These are phyloP conservation scores for Micropoecilia bifurca DNA, from an alignment of 2,797 vertebrate genomes.

Conservation along the genomic window DNA sequence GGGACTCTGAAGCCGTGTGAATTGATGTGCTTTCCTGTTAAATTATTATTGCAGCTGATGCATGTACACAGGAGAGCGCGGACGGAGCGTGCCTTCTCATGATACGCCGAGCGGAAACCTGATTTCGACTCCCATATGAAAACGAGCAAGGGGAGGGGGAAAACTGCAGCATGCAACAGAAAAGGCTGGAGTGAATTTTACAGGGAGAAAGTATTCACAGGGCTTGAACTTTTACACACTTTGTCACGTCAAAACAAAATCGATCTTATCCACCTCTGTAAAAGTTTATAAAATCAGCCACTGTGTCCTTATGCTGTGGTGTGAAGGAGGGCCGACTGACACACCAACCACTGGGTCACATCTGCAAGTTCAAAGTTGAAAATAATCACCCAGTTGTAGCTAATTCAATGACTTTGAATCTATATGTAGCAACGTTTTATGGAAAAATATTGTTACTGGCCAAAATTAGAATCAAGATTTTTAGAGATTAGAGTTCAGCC, in stretches of 20 bases:
- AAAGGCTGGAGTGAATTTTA: neutral
- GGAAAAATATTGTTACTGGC: too few relatives aligned
- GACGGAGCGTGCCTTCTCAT: constrained; percentile 45
- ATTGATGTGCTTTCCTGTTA: constrained; percentile 77
- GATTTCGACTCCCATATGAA: constrained; percentile 59
- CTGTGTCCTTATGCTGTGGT: neutral
- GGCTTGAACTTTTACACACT: neutral
- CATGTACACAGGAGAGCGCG: constrained; percentile 70
- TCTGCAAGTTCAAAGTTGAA: neutral
- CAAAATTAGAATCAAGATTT: neutral
- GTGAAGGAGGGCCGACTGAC: neutral
- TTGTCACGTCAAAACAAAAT: neutral
- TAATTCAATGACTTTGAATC: neutral
- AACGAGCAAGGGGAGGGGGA: constrained; percentile 16
- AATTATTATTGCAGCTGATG: constrained; percentile 80
- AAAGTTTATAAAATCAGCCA: neutral
- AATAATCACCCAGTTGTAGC: neutral
- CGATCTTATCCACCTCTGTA: neutral
- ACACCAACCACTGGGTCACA: neutral
- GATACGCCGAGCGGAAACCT: constrained; percentile 53
- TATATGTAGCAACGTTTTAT: neutral
- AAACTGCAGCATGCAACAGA: constrained; percentile 20
- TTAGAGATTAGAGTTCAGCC: neutral
- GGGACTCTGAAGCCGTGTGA: constrained; percentile 66
- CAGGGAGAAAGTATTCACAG: neutral